Base-by-base conservation (phyloP, 2,113 vertebrate species). In the Rousettus leschenaultii region DNA sequence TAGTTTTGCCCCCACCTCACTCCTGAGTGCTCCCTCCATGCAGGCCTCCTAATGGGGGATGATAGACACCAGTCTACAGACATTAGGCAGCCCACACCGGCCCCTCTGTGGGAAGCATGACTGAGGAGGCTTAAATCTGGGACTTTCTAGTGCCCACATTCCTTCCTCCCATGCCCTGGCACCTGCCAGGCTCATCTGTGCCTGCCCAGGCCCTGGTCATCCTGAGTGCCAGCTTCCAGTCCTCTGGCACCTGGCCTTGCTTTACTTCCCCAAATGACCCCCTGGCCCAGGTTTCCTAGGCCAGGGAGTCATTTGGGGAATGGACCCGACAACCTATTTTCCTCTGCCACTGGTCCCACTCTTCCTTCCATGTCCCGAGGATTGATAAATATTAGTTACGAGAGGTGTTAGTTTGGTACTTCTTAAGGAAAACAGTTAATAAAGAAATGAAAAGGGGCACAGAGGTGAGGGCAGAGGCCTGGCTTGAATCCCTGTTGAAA, bases 401-500 rank as follows among this genome's bases (percentile, higher is more conserved):
- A 13, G 65, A 80, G 10, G 16, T 24, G 63, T 51, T 16, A 16
- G 22, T 45, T 15, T 35, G 55, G 24, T 18, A 35, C 45, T 10
- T 30, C 9, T 83, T 57, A 48, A 89, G 15, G 48, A 77, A 65
- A 78, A 43, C n/a, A 63, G 53, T 28, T n/a, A 53, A 68, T 53
- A 51, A 48, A 68, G 38, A 24, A 45, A 45, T 38, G 75, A 19
- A 11, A 57, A 68, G 84, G 22, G 40, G 7, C 59, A 10, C 5
- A 12, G 48, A 51, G 59, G 4, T 10, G 3, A 77, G 61, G 22
- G 40, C 19, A 51, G 66, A 80, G 51, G 30, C 30, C 30, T 35
- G 74, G 30, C 66, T 74, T 33, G 73, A 33, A 40, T 15, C 38
- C 70, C n/a, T 0, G 1, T 11, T 26, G 33, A 7, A 11, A 5